Base-by-base conservation (phyloP, 2,113 vertebrate genomes). In the Muscicapa adusta region DNA sequence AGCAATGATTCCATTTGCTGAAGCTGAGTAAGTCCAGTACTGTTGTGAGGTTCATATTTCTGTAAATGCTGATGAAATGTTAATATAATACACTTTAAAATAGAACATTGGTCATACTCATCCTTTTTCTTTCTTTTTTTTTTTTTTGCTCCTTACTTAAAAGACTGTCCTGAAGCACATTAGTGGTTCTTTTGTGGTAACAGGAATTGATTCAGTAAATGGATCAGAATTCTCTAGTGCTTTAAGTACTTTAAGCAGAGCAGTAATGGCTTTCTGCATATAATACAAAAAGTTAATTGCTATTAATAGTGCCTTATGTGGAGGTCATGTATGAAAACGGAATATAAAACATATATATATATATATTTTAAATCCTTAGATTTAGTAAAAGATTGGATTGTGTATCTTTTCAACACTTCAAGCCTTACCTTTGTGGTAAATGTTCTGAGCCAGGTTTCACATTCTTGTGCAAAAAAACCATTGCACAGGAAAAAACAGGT, bases 21-120 rank as follows among this genome's bases (percentile, higher is more conserved):
- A 56, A 91, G 67, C 79, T 43, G 50, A 83, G 16, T 43, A 62
- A 92, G 62, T 79, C 63, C 87, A 87, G 45, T 25, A 22, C 45
- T 63, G 45, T 79, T 79, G 58, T 38, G 68, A 81, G 61, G 76
- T 85, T 95, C 89, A 54, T 85, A 50, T 76, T 93, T 93, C 71
- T 95, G 70, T 74, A 93, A 93, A 81, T 91, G 84, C 82, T 96
- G 96, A 82, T 92, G 77, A 91, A 61, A 85, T 97, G 83, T 92
- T 96, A 95, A 94, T 91, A 85, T 91, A 96, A 95, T 94, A 84
- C 58, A 77, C 77, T 94, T 90, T 70, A 83, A 95, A 95, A 89
- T 74, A 94, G 77, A 89, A 82, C 58, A 56, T 40, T 79, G 84
- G 80, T 91, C 83, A 91, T 84, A 82, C 23, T 43, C 31, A 33